These are phyloP conservation scores for Antrozous pallidus DNA, from an alignment of 2,797 vertebrate species.

Conservation along the genomic window DNA sequence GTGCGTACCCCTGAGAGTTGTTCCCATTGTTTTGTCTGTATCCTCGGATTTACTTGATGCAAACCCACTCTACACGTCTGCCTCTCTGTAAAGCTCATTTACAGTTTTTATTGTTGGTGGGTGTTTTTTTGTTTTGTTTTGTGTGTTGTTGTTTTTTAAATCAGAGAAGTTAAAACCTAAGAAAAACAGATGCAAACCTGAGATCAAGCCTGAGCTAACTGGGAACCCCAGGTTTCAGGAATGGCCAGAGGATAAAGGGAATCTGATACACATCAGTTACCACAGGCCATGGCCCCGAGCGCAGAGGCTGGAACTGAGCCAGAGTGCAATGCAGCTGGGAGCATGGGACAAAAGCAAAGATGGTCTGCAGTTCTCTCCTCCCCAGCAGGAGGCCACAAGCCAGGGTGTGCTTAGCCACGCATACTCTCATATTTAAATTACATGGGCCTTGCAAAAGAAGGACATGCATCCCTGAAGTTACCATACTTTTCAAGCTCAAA, in stretches of 20 bases:
- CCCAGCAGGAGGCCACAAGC: neutral
- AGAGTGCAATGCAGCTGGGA: neutral
- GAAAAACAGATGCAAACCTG: neutral
- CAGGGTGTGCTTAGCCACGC: rapidly evolving
- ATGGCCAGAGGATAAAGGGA: neutral
- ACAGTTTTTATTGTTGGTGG: neutral
- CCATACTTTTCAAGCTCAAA: neutral
- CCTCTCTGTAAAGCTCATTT: neutral
- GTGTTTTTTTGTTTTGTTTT: neutral
- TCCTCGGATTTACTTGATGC: neutral
- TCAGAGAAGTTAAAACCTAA: neutral
- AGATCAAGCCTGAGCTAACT: neutral
- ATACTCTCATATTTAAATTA: neutral
- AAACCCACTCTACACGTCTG: neutral
- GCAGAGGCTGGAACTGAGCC: neutral
- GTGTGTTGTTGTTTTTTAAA: neutral
- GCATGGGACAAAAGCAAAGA: neutral
- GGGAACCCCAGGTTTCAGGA: neutral
- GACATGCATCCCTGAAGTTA: neutral
- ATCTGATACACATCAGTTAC: neutral
- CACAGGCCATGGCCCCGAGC: too few species aligned
- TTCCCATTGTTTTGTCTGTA: neutral
- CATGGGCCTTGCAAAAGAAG: neutral
- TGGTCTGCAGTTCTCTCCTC: neutral
- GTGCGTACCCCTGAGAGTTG: too few species aligned